Evolutionary conservation across 2,797 vertebrate species (phyloP), one percentile per base, ranked within the genome.

Genomic region (Microtus obscurus): DNA sequence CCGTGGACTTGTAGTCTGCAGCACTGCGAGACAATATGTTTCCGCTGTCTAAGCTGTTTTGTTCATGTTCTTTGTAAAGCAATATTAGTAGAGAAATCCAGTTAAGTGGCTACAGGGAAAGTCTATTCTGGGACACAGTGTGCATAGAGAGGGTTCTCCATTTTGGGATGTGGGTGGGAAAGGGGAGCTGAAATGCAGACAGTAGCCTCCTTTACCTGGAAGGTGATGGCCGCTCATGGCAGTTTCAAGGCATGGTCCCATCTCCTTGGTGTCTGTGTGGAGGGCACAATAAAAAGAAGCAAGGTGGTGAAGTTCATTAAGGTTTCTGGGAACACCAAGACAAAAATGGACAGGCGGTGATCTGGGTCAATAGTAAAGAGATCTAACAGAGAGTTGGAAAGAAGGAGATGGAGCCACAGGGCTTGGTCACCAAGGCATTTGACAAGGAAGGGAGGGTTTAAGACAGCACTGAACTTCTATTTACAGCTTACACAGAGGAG

Each of bases 191-290:
- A 89, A n/a, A 73, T 5, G 25, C 45, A 74, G 53, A 73, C 0
- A 45, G n/a, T 2, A 27, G 2, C 7, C 9, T 43, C 13, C 65
- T 65, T 78, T 40, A 25, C 51, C 43, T 13, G 21, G 51, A 78
- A 91, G 45, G 23, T 7, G 11, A 25, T 6, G 6, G 80, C 29
- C 10, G n/a, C 4, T 31, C 73, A 2, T 0, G 1, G 34, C 12
- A n/a, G 31, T 23, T 45, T 4, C 23, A 25, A 56, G 17, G 14
- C n/a, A 2, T 63, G 12, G 29, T 43, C 65, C 43, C 79, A 73
- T 43, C 37, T 12, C 13, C 13, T 5, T 25, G 4, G 12, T 6
- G 25, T 85, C 31, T 25, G 61, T n/a, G n/a, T 71, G 23, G 63
- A 79, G 12, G 43, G 4, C 23, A 59, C 51, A 53, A 0, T 19